These are phyloP conservation scores for Gnathonemus longibarbis DNA, from an alignment of 2,113 vertebrate species.

Conservation along the genomic window DNA sequence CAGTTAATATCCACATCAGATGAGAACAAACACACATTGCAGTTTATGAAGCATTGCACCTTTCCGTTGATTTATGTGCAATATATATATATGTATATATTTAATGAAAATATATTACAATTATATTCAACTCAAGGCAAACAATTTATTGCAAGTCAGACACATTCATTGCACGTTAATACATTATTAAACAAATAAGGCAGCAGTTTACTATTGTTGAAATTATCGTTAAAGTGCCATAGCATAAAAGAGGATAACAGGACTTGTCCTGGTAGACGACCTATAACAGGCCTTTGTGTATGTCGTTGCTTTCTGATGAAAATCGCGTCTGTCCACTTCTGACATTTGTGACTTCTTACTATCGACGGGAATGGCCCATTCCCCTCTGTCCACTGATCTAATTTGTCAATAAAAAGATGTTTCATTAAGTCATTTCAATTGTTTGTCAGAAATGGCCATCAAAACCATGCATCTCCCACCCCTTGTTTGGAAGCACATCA, in stretches of 20 bases:
- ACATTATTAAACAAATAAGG: neutral
- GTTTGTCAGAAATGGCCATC: neutral
- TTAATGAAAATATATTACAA: neutral
- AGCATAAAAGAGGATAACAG: neutral
- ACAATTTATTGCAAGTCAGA: neutral
- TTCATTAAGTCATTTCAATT: neutral
- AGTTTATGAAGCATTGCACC: neutral
- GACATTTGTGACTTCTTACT: neutral
- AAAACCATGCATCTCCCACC: neutral
- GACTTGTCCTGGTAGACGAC: neutral
- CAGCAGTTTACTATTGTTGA: neutral
- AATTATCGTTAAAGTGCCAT: neutral
- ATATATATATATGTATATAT: neutral
- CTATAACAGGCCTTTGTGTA: neutral
- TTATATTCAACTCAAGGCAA: neutral
- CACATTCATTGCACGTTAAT: neutral
- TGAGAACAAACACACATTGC: neutral
- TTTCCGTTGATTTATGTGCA: too few relatives aligned
- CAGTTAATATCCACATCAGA: neutral
- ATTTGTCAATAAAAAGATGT: neutral
- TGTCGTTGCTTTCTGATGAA: neutral
- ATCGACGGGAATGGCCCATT: neutral
- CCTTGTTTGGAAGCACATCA: neutral
- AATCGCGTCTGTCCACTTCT: neutral
- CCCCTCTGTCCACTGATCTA: neutral